Evolutionary conservation across 2,113 vertebrate species (phyloP), one percentile per base, ranked within the genome.

Genomic region (Galeopterus variegatus): DNA sequence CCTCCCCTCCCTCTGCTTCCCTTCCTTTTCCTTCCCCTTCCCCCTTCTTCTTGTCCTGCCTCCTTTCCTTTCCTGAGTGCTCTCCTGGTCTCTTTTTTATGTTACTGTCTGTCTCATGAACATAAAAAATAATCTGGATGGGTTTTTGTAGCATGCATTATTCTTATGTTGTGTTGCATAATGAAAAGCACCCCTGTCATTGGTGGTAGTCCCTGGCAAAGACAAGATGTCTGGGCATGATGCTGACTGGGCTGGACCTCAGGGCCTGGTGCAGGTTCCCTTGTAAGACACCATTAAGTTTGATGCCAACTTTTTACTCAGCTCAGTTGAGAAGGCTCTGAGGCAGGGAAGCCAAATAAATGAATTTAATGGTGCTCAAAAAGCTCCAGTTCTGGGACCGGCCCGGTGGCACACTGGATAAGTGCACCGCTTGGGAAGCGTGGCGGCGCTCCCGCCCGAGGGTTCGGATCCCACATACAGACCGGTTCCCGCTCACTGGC

Each of bases 311-410:
- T 77, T 48, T 92, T 65, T 24, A 31, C 13, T 90, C 73, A 75
- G 50, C 45, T 60, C 15, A 5, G 13, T 64, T 18, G 52, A 56
- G 72, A 86, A 88, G 54, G 48, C 81, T 90, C 54, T 79, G 52
- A 84, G 41, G 82, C 23, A 70, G 28, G 72, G 45, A 69, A 70
- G n/a, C 36, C 70, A 77, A 87, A 73, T 72, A 86, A 45, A 45
- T 77, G 13, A 64, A 79, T 84, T 62, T 77, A 85, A 58, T 23
- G 31, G 26, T 52, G 62, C 62, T 76, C 62, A 83, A 13, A 69
- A 97, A 86, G 64, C 67, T 26, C 45, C 48, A 45, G 21, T 95
- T 84, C 73, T 81, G n/a, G n/a, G n/a, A n/a, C n/a, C n/a, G n/a
- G n/a, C n/a, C n/a, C n/a, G n/a, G n/a, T n/a, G n/a, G n/a, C n/a